Conservation (phyloP, 2,888 invertebrate genomes). For the Platerodrilus igneus region DNA sequence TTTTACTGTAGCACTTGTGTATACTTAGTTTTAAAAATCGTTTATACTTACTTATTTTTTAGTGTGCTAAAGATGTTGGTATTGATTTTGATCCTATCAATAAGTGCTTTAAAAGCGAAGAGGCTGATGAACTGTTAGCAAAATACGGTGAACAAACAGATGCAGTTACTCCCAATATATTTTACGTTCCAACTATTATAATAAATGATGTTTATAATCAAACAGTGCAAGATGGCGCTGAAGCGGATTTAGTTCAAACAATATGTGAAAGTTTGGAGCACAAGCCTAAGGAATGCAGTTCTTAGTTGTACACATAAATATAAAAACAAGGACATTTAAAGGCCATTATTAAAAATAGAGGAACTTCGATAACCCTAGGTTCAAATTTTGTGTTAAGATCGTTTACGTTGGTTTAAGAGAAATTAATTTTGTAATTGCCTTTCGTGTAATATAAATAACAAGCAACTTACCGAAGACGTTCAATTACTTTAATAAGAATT, state of each 20-base stretch:
- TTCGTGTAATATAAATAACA: too few species aligned
- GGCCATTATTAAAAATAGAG: too few species aligned
- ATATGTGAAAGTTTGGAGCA: background rate
- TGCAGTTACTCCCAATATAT: slow-evolving; percentile 32
- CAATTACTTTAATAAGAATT: too few species aligned
- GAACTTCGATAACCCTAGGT: too few species aligned
- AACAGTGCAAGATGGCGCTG: slow-evolving; percentile 5
- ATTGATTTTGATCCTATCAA: slow-evolving; percentile 28
- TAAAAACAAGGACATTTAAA: too few species aligned
- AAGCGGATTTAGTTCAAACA: slow-evolving; percentile 4
- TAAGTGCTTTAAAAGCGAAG: slow-evolving; percentile 30
- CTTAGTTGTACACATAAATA: too few species aligned
- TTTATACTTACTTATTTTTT: slow-evolving; percentile 10
- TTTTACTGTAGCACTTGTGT: background rate
- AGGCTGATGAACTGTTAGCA: slow-evolving; percentile 37
- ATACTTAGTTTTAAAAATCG: slow-evolving; percentile 2
- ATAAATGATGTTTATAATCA: slow-evolving; percentile 36
- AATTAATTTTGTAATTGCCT: too few species aligned
- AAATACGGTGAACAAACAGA: slow-evolving; percentile 40
- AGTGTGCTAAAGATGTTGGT: slow-evolving; percentile 38
- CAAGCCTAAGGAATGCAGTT: too few species aligned
- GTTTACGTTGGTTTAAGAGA: too few species aligned
- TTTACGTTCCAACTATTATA: slow-evolving; percentile 43
- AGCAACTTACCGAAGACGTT: too few species aligned
- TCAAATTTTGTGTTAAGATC: too few species aligned